Base-by-base conservation (phyloP, 2,888 invertebrate species). In the Salticus scenicus region DNA sequence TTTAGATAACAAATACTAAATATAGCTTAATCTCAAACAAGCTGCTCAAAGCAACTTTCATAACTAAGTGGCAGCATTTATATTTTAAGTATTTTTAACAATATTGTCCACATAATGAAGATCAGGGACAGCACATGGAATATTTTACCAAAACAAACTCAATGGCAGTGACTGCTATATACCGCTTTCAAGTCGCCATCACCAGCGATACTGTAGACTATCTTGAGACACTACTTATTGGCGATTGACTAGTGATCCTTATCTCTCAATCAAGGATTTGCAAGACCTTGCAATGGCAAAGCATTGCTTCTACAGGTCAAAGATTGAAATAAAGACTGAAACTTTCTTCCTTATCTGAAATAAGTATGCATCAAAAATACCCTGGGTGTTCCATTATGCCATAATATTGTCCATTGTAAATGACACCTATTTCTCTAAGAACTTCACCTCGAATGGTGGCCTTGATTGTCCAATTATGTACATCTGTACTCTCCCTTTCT, bases 401-500 rank as follows among this genome's bases (percentile, higher is more conserved):
- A 92, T 97, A 97, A 92, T 97, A 97, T 92, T 97, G 97, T 88
- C 97, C 97, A 92, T 97, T 97, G 93, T 97, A 97, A 91, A 97
- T 96, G 89, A 97, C 96, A 88, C 97, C 97, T 88, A 97, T 93
- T 92, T 97, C 97, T 83, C 97, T 94, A 90, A 97, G 92, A 90
- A 96, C 96, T 92, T 97, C 97, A 75, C 97, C 97, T 88, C 96
- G 93, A 91, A 97, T 97, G 90, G 97, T 96, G 90, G 97, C 97
- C 92, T 97, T 97, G 93, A 97, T 97, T 92, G 97, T 97, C 97
- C 97, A 97, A 92, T 97, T 97, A 93, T 96, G 96, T 91, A 96
- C 96, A 92, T 97, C 97, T 92, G 96, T 96, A 91, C 96, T 96
- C 92, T 97, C 97, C 89, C 95, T 95, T 92, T 97, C 97, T 85